Conservation (phyloP, 2,113 vertebrate genomes). For the Cynoglossus semilaevis region DNA sequence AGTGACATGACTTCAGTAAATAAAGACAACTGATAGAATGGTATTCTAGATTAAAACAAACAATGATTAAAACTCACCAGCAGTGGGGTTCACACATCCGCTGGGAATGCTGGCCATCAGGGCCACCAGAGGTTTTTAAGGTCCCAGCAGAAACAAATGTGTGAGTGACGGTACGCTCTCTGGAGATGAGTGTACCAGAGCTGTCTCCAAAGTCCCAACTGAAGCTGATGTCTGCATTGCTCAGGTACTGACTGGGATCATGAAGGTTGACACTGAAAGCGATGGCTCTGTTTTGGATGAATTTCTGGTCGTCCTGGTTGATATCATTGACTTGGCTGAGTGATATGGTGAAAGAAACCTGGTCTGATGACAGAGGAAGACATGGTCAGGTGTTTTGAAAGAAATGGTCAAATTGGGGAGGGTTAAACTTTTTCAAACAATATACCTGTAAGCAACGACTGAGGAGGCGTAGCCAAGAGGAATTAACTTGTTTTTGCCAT, state of each 20-base stretch:
- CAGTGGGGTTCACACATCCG: constrained; percentile 71
- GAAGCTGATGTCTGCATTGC: constrained; percentile 83
- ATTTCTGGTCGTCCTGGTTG: constrained; percentile 73
- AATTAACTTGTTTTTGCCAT: constrained; percentile 82
- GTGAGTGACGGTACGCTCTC: constrained; percentile 81
- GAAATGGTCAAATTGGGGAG: not conserved
- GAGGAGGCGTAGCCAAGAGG: constrained; percentile 82
- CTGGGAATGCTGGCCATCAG: constrained; percentile 88
- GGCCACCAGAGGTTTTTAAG: constrained; percentile 81
- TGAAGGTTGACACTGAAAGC: constrained; percentile 84
- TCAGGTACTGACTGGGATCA: constrained; percentile 89
- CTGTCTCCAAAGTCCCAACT: constrained; percentile 94
- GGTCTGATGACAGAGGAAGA: constrained; percentile 74
- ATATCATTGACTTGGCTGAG: constrained; percentile 81
- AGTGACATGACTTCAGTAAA: too few relatives aligned
- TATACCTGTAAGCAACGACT: constrained; percentile 84
- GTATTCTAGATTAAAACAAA: not conserved
- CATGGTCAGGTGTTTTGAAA: not conserved
- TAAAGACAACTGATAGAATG: not conserved
- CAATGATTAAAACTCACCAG: constrained; percentile 54
- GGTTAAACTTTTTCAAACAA: not conserved
- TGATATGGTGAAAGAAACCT: constrained; percentile 84
- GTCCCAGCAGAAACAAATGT: constrained; percentile 81
- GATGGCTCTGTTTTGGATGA: constrained; percentile 87
- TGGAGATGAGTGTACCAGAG: constrained; percentile 88